Evolutionary conservation across 2,797 vertebrate genomes (phyloP).

Genomic region (Prunella strophiata): DNA sequence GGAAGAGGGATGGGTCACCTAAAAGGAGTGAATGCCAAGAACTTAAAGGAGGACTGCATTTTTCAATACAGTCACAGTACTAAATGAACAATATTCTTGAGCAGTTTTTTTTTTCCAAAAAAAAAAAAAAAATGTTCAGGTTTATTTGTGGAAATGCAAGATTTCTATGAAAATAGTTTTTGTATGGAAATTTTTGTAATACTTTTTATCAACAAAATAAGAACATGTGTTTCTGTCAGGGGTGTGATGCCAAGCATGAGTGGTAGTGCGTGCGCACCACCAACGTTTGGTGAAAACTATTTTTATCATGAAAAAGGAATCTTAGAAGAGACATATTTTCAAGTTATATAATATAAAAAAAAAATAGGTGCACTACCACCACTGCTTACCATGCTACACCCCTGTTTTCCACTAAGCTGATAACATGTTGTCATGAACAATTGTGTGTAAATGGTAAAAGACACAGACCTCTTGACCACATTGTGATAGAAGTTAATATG

Average conservation of each 20-base stretch:
- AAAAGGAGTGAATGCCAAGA: constrained; percentile 72
- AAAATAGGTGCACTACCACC: constrained; percentile 83
- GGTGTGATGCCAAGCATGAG: constrained; percentile 85
- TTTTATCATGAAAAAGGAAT: constrained; percentile 96
- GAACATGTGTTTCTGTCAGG: constrained; percentile 80
- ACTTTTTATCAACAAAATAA: constrained; percentile 95
- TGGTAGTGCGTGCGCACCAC: constrained; percentile 85
- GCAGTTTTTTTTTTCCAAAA: constrained; percentile 74
- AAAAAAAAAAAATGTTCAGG: constrained; percentile 84
- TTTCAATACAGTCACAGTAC: constrained; percentile 80
- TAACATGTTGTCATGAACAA: constrained; percentile 87
- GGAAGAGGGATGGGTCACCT: constrained; percentile 68
- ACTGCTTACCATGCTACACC: constrained; percentile 87
- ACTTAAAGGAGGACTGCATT: constrained; percentile 82
- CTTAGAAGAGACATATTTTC: constrained; percentile 98
- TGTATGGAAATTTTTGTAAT: constrained; percentile 99
- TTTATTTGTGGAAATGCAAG: constrained; percentile 98
- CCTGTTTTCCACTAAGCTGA: constrained; percentile 85
- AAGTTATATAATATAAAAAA: constrained; percentile 87
- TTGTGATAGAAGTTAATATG: constrained; percentile 93
- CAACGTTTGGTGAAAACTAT: constrained; percentile 94
- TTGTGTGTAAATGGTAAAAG: constrained; percentile 93
- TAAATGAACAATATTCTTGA: constrained; percentile 82
- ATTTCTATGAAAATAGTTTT: constrained; percentile 99
- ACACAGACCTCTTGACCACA: constrained; percentile 92